phyloP scores from a whole-genome alignment of 2,888 invertebrate genomes.

The Patella caerulea region DNA sequence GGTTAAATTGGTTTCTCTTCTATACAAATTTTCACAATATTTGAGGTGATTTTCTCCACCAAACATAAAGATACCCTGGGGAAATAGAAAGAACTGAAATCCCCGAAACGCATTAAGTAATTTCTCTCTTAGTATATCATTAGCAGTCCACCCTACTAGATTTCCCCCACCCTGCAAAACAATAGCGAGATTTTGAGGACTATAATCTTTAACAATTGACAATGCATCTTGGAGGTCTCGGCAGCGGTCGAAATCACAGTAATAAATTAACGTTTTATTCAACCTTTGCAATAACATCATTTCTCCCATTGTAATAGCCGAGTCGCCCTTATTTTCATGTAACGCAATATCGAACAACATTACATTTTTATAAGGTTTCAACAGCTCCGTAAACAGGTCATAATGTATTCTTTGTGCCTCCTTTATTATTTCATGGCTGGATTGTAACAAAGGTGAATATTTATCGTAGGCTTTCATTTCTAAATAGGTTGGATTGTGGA shows the following conservation, averaged over 20 bases:
- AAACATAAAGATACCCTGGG: neutral
- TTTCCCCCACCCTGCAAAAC: constrained; percentile 46
- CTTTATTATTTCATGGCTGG: neutral
- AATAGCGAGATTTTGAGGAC: constrained; percentile 30
- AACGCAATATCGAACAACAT: constrained; percentile 39
- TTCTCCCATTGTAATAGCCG: constrained; percentile 40
- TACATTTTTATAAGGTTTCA: constrained; percentile 27
- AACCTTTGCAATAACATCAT: constrained; percentile 27
- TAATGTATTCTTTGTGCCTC: constrained; percentile 25
- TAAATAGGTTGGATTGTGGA: too few species aligned
- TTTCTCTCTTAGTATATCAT: neutral
- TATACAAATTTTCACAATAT: neutral
- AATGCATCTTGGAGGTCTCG: neutral
- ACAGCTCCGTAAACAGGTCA: constrained; percentile 17
- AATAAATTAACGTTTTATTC: constrained; percentile 24
- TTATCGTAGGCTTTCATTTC: too few species aligned
- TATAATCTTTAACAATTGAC: neutral
- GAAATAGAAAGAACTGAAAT: neutral
- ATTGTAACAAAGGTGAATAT: too few species aligned
- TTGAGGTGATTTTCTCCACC: neutral
- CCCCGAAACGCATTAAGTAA: neutral
- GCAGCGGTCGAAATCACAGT: neutral
- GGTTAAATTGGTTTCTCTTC: neutral
- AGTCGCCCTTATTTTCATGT: constrained; percentile 43
- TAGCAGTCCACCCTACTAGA: neutral